phyloP scores from a whole-genome alignment of 2,888 invertebrate genomes.

The Julus scandinavius region DNA sequence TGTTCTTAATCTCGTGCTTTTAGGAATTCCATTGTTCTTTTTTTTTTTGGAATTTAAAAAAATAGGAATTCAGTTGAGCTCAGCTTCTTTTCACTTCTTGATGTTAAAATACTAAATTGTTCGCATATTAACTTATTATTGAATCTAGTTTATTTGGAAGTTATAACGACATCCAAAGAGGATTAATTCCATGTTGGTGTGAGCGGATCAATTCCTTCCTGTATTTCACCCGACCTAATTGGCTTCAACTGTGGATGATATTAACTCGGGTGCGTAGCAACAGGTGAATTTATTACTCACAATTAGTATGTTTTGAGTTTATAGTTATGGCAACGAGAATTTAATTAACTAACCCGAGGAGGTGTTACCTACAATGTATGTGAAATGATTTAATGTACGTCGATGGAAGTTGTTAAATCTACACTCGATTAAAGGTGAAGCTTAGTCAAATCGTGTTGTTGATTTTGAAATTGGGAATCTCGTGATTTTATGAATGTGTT shows the following conservation, averaged over 20 bases:
- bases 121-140: too few relatives aligned
- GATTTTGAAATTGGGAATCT: too few relatives aligned
- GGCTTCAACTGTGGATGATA: neutral
- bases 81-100: too few relatives aligned
- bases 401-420: too few relatives aligned
- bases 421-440: neutral
- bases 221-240: neutral
- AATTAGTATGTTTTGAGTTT: neutral
- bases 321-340: neutral
- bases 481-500: too few relatives aligned
- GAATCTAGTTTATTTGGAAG: too few relatives aligned
- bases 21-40: too few relatives aligned
- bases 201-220: neutral
- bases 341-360: neutral
- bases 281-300: constrained; percentile 8
- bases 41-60: too few relatives aligned
- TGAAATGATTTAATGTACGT: neutral
- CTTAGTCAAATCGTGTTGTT: neutral
- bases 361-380: neutral
- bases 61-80: too few relatives aligned
- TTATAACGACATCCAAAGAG: too few relatives aligned
- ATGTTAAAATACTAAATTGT: too few relatives aligned
- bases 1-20: too few relatives aligned
- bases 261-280: neutral
- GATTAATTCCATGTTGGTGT: neutral